Evolutionary conservation across 2,888 invertebrate genomes (phyloP).

Genomic region (Brachyptera putata): DNA sequence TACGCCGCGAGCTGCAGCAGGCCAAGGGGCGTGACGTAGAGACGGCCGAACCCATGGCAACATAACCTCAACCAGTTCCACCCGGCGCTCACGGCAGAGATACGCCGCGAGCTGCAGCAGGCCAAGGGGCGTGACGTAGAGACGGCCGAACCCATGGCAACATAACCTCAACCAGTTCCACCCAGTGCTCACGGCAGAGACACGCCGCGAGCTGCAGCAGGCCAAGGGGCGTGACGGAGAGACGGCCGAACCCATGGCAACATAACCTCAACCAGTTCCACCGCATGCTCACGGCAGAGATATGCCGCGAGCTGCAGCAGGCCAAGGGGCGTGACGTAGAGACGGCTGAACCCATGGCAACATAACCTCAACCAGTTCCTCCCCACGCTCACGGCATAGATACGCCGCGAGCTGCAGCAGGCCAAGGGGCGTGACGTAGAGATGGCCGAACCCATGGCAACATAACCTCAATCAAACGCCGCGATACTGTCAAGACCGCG

Average conservation of each 20-base stretch:
- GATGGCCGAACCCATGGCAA: neutral
- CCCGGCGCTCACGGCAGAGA: conserved; percentile 72
- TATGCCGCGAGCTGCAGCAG: conserved; percentile 79
- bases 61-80: conserved; percentile 49
- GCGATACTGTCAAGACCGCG: too few species aligned
- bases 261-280: conserved; percentile 49
- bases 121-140: conserved; percentile 79
- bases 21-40: conserved; percentile 76
- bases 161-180: conserved; percentile 49
- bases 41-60: conserved; percentile 37
- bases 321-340: conserved; percentile 79
- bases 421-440: conserved; percentile 79
- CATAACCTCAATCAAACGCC: too few species aligned
- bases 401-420: conserved; percentile 79
- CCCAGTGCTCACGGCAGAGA: conserved; percentile 72
- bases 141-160: neutral
- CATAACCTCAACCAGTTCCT: conserved; percentile 49
- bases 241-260: neutral
- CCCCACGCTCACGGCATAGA: conserved; percentile 72
- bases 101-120: conserved; percentile 79
- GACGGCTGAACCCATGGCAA: neutral
- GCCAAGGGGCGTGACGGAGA: conserved; percentile 79
- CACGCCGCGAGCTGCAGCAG: conserved; percentile 79
- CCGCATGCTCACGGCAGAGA: conserved; percentile 72
- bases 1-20: conserved; percentile 79